A percentile compares a stretch with the other conserved stretches of the same genome.
phyloP scores from a whole-genome alignment of 2,797 vertebrate species.

The Ptychadena robeensis region DNA sequence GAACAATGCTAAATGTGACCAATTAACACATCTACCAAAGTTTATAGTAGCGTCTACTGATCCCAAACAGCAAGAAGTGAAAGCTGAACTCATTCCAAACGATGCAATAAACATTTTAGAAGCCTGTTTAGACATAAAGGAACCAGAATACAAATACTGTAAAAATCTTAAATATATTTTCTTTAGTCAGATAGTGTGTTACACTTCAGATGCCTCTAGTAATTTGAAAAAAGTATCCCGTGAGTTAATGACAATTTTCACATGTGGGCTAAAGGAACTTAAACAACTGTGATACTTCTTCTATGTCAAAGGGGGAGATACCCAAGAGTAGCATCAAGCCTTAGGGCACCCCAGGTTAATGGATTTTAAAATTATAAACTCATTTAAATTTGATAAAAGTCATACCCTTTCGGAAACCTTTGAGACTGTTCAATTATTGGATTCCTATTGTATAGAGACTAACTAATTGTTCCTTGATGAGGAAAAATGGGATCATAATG shows the following conservation, averaged over 20 bases:
- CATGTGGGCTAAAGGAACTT: neutral
- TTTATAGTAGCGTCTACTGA: neutral
- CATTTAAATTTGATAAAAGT: conserved; percentile 64
- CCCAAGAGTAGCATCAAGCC: conserved; percentile 4
- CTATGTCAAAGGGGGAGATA: conserved; percentile 13
- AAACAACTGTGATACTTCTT: neutral
- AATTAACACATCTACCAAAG: no score
- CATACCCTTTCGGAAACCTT: conserved; percentile 67
- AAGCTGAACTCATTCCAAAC: neutral
- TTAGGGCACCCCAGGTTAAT: conserved; percentile 41
- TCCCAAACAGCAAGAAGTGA: neutral
- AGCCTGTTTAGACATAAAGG: neutral
- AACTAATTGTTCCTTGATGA: conserved; percentile 70
- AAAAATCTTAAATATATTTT: neutral
- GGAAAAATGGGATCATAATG: conserved; percentile 71
- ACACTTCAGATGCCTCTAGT: neutral
- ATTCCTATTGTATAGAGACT: conserved; percentile 70
- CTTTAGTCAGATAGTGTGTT: neutral
- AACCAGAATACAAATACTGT: no score
- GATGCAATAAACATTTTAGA: neutral
- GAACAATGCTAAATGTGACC: no score
- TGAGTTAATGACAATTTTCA: conserved; percentile 3
- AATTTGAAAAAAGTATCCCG: neutral
- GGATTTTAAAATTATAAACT: conserved; percentile 33
- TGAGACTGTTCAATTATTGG: conserved; percentile 63